These are phyloP conservation scores for Holothuria scabra DNA, from an alignment of 53 echinoderm and acorn worm genomes.

Conservation along the genomic window DNA sequence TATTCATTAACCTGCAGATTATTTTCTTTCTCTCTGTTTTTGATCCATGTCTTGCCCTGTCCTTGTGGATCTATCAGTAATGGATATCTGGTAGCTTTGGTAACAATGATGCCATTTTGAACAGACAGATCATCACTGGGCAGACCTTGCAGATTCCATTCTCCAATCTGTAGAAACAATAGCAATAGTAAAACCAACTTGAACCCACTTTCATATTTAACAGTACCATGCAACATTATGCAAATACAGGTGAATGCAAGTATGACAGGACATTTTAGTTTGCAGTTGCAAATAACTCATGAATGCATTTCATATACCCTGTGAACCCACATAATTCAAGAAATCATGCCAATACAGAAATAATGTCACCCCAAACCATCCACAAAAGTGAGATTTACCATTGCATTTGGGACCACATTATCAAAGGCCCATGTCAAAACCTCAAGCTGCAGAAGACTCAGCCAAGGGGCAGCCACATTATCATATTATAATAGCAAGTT, in stretches of 20 bases:
- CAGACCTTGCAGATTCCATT: slow-evolving; percentile 98
- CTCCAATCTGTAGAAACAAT: slow-evolving; percentile 78
- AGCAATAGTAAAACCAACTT: neutral
- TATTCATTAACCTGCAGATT: slow-evolving; percentile 73
- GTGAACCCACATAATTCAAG: neutral
- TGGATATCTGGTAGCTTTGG: slow-evolving; percentile 97
- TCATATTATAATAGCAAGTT: no score
- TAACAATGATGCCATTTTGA: slow-evolving; percentile 99
- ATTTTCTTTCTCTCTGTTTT: slow-evolving; percentile 85
- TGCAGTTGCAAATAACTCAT: neutral
- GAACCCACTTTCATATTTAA: neutral
- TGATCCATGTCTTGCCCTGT: slow-evolving; percentile 98
- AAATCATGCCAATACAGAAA: no score
- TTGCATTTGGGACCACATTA: no score
- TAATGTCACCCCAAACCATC: no score
- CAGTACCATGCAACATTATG: no score
- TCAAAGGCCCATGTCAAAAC: no score
- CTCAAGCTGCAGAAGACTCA: no score
- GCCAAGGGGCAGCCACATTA: no score
- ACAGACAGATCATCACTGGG: slow-evolving; percentile 96
- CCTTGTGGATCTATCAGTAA: slow-evolving; percentile 98
- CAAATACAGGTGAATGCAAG: neutral
- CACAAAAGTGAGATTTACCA: no score
- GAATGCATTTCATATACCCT: no score
- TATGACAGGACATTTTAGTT: neutral